Evolutionary conservation across 2,888 invertebrate genomes (phyloP).

Genomic region (Philhelius pedissequus): DNA sequence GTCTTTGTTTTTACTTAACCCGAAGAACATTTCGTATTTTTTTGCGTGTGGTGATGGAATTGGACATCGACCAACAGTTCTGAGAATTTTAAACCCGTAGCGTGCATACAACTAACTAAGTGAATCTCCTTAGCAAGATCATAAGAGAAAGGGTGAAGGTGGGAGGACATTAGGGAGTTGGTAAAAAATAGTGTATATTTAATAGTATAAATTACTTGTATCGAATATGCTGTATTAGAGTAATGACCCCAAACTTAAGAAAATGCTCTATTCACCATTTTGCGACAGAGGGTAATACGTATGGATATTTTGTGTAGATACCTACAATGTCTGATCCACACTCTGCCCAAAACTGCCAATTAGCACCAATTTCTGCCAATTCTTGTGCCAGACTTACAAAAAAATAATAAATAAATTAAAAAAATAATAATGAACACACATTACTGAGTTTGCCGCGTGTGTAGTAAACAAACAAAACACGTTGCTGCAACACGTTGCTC

Average conservation of each 20-base stretch:
- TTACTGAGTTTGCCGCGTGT: no score
- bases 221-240: slow-evolving; percentile 15
- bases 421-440: no score
- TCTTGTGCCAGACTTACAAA: no score
- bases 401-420: no score
- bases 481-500: no score
- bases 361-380: no score
- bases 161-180: not conserved
- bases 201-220: slow-evolving; percentile 4
- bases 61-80: slow-evolving; percentile 26
- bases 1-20: not conserved
- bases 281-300: not conserved
- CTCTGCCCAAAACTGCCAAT: no score
- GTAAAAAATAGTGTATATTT: not conserved
- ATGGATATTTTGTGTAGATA: not conserved
- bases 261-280: not conserved
- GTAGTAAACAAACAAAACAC: no score
- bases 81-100: slow-evolving; percentile 15
- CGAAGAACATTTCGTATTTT: slow-evolving; percentile 1
- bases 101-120: not conserved
- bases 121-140: not conserved
- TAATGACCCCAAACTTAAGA: slow-evolving; percentile 21
- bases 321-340: no score
- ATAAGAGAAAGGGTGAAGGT: not conserved
- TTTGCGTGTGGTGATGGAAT: slow-evolving; percentile 40